Conservation (phyloP, 2,113 vertebrate species). For the Cervus canadensis region DNA sequence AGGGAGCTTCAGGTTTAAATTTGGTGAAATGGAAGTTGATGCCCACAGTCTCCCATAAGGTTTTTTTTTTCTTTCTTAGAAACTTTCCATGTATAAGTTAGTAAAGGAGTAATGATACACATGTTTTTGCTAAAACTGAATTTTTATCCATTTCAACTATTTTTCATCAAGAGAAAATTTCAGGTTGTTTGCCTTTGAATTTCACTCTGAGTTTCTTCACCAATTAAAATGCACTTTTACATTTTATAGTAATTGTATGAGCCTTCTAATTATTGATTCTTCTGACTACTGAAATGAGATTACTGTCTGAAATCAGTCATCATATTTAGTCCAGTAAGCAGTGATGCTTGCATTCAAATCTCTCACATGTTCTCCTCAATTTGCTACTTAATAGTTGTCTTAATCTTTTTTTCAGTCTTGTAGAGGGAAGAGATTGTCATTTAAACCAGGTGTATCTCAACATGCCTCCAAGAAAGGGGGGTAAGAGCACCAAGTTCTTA, state of each 20-base stretch:
- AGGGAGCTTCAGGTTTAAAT: constrained; percentile 25
- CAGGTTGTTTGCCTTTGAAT: neutral
- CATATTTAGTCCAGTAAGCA: neutral
- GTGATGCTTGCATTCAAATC: neutral
- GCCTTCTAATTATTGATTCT: constrained; percentile 29
- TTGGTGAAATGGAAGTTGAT: constrained; percentile 45
- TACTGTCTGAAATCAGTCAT: neutral
- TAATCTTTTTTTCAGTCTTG: neutral
- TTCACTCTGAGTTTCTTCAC: constrained; percentile 40
- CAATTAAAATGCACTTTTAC: neutral
- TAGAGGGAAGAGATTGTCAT: constrained; percentile 5
- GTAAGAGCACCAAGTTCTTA: neutral
- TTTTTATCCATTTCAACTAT: constrained; percentile 15
- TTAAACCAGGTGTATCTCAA: constrained; percentile 15
- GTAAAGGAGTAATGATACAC: neutral
- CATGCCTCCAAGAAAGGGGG: neutral
- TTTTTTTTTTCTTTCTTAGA: constrained; percentile 26
- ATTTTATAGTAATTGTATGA: neutral
- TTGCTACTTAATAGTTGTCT: constrained; percentile 1
- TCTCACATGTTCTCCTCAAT: neutral
- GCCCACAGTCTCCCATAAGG: neutral
- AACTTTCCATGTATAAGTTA: neutral
- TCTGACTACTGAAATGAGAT: neutral
- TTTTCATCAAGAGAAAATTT: constrained; percentile 25
- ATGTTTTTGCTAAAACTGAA: neutral